Conservation (phyloP, 2,797 vertebrate genomes). For the Alcedo atthis region DNA sequence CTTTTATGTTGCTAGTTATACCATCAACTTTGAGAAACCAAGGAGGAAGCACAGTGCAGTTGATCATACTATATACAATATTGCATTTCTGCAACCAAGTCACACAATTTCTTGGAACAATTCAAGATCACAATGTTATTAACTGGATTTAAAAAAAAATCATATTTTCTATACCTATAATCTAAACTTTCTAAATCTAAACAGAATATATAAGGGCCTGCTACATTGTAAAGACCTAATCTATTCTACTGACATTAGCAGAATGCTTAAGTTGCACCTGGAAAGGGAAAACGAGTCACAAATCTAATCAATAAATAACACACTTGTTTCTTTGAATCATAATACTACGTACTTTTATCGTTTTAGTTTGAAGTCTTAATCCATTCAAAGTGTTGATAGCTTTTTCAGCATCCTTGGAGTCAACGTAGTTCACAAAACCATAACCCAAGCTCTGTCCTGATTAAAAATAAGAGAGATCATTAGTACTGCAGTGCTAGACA, state of each 20-base stretch:
- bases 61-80: neutral
- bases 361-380: constrained; percentile 98
- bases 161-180: neutral
- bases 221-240: neutral
- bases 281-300: neutral
- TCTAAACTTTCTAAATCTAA: neutral
- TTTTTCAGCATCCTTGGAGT: constrained; percentile 97
- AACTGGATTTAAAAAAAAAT: neutral
- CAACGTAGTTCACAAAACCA: constrained; percentile 98
- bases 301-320: neutral
- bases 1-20: neutral
- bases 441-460: constrained; percentile 97
- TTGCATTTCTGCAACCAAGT: neutral
- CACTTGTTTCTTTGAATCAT: neutral
- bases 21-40: neutral
- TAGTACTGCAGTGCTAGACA: neutral
- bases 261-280: neutral
- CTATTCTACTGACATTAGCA: neutral
- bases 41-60: neutral
- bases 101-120: neutral
- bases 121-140: neutral
- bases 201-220: neutral
- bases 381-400: constrained; percentile 98
- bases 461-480: constrained; percentile 19
- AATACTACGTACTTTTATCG: constrained; percentile 91